Conservation (phyloP, 92 coral and sea anemone genomes). For the Paramuricea clavata region DNA sequence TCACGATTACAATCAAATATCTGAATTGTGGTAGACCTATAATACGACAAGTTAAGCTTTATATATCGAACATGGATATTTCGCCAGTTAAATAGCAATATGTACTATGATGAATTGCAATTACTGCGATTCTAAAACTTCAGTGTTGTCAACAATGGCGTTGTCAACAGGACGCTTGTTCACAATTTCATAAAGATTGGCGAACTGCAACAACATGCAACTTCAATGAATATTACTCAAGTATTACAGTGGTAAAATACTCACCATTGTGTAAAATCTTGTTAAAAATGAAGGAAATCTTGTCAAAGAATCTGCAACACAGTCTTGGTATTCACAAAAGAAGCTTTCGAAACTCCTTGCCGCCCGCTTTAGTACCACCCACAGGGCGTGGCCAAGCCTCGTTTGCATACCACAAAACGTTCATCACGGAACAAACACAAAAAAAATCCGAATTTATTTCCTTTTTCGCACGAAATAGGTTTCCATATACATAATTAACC, state of each 20-base stretch:
- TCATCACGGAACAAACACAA: neutral
- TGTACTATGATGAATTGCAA: neutral
- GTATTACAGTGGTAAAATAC: neutral
- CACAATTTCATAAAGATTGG: neutral
- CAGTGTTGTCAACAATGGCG: neutral
- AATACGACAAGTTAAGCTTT: neutral
- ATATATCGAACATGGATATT: neutral
- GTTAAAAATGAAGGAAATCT: neutral
- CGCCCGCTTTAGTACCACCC: slow-evolving; percentile 30
- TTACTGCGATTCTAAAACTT: neutral
- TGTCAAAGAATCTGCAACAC: neutral
- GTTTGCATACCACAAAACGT: neutral
- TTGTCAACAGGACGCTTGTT: neutral
- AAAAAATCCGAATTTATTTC: neutral
- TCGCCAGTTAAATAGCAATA: neutral
- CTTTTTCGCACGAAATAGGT: neutral
- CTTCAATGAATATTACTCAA: neutral
- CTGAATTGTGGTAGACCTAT: slow-evolving; percentile 13
- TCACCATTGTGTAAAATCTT: neutral
- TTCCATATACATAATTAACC: neutral
- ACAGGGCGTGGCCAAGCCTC: slow-evolving; percentile 22
- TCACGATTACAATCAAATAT: neutral
- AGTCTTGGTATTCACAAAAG: slow-evolving; percentile 1
- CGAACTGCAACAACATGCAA: neutral
- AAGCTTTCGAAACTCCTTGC: slow-evolving; percentile 14